Conservation (phyloP, 2,113 vertebrate species). For the Ictalurus furcatus region DNA sequence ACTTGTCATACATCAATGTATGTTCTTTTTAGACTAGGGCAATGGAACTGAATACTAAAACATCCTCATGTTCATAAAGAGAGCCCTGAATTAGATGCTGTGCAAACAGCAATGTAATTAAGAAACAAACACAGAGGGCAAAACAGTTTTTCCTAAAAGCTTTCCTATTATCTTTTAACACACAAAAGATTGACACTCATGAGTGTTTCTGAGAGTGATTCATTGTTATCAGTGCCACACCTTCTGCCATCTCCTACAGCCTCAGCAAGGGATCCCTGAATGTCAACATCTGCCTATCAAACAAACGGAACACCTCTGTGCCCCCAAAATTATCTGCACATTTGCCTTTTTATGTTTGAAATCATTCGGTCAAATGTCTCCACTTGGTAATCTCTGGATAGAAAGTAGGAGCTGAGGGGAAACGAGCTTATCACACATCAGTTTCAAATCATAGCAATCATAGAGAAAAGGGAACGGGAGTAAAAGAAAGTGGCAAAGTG, state of each 20-base stretch:
- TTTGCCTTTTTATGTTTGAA: conserved; percentile 32
- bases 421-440: conserved; percentile 47
- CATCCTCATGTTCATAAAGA: not conserved
- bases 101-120: not conserved
- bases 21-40: not conserved
- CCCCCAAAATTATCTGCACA: conserved; percentile 38
- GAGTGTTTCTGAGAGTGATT: conserved; percentile 27
- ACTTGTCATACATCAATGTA: not conserved
- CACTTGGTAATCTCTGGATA: conserved; percentile 41
- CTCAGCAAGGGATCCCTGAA: conserved; percentile 40
- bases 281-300: conserved; percentile 44
- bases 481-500: conserved; percentile 29
- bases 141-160: conserved; percentile 32
- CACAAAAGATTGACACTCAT: conserved; percentile 35
- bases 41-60: not conserved
- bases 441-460: conserved; percentile 42
- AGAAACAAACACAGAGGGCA: conserved; percentile 8
- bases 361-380: conserved; percentile 33
- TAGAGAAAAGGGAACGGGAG: conserved; percentile 42
- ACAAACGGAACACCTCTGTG: conserved; percentile 38
- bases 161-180: conserved; percentile 45
- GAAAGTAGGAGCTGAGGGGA: conserved; percentile 27
- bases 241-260: conserved; percentile 26
- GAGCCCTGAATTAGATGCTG: conserved; percentile 8
- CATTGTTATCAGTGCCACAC: conserved; percentile 51